phyloP scores from a whole-genome alignment of 2,113 vertebrate species.

The Leucosticte australis region DNA sequence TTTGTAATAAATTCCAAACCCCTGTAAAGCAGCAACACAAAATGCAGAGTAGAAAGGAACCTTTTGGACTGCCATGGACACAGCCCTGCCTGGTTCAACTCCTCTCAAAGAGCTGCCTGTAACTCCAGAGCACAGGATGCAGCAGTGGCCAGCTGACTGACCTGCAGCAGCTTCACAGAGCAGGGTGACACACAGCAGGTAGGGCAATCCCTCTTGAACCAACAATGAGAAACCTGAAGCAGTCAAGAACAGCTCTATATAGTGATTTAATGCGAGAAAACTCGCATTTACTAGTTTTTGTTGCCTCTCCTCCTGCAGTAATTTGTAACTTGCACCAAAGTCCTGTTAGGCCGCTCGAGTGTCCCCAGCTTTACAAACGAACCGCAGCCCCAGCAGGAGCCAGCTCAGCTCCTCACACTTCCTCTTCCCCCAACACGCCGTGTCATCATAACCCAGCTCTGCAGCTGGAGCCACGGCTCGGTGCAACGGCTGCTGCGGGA shows the following conservation, averaged over 20 bases:
- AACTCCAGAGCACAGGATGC: not conserved
- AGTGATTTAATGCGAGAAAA: rapidly evolving
- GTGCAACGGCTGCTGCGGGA: not conserved
- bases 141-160: not conserved
- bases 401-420: constrained; percentile 36
- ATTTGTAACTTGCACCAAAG: not conserved
- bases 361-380: not conserved
- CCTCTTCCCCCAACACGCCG: constrained; percentile 16
- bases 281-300: not conserved
- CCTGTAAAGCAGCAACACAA: not conserved
- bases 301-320: not conserved
- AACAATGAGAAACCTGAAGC: not conserved
- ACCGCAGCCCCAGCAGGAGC: not conserved
- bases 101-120: not conserved
- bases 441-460: constrained; percentile 44
- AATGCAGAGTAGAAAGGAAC: rapidly evolving
- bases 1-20: not conserved
- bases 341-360: not conserved
- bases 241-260: not conserved
- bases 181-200: not conserved
- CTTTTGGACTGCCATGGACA: rapidly evolving
- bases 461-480: not conserved
- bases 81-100: not conserved
- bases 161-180: not conserved
- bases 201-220: not conserved